Evolutionary conservation across 2,797 vertebrate species (phyloP).

Genomic region (Gallinago nigripennis): DNA sequence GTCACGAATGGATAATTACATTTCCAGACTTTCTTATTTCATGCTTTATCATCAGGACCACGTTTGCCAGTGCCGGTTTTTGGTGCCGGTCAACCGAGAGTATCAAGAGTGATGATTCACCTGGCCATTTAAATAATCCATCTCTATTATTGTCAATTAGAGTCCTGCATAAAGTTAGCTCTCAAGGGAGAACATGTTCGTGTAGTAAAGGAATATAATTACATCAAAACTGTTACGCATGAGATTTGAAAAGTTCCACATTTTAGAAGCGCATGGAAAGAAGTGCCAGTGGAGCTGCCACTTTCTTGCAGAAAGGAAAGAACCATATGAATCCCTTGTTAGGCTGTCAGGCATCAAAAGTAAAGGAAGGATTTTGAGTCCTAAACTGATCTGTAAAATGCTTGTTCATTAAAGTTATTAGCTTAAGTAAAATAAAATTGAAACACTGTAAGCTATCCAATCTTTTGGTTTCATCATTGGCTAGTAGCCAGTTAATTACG

Average conservation of each 20-base stretch:
- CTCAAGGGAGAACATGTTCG: neutral
- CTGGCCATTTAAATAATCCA: neutral
- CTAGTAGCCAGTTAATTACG: slow-evolving; percentile 26
- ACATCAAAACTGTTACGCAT: neutral
- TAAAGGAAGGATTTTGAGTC: neutral
- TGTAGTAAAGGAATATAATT: neutral
- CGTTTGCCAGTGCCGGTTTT: neutral
- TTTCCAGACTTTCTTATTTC: neutral
- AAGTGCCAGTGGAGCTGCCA: accelerated
- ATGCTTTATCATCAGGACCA: neutral
- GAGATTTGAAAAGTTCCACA: neutral
- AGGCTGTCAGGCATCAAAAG: neutral
- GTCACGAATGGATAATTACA: neutral
- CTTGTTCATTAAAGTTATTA: neutral
- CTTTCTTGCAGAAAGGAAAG: neutral
- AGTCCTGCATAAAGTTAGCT: neutral
- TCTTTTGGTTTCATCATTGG: neutral
- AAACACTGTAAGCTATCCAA: neutral
- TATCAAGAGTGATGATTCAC: neutral
- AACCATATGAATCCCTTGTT: neutral
- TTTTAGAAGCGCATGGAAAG: neutral
- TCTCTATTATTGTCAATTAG: neutral
- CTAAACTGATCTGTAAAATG: neutral
- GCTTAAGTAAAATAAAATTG: neutral
- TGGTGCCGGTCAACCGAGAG: neutral